Evolutionary conservation across 2,113 vertebrate genomes (phyloP).

Genomic region (Antechinus stuartii): DNA sequence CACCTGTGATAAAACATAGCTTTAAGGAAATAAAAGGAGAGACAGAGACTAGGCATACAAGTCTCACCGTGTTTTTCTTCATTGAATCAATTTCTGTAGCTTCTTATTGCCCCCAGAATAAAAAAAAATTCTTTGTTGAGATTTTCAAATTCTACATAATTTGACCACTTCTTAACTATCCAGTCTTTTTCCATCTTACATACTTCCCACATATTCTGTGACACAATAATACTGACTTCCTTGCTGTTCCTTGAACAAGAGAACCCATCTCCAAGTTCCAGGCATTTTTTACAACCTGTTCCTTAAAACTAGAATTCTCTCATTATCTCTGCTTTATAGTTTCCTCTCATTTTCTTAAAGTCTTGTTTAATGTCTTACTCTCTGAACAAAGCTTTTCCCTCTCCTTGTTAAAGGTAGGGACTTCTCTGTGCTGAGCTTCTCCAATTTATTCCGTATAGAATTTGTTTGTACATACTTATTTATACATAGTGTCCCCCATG

Average conservation of each 20-base stretch:
- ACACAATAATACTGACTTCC: not conserved
- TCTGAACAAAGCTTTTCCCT: not conserved
- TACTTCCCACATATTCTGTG: too few species aligned
- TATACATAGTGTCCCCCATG: not conserved
- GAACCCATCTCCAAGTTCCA: not conserved
- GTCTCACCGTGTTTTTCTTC: not conserved
- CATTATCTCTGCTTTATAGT: not conserved
- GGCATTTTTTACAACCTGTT: not conserved
- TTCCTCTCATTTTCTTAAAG: not conserved
- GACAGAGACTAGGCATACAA: not conserved
- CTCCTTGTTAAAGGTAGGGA: not conserved
- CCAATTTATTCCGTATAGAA: not conserved
- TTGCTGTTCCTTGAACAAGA: not conserved
- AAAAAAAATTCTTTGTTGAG: not conserved
- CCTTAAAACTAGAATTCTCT: too few species aligned
- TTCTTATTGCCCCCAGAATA: not conserved
- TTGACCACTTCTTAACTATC: not conserved
- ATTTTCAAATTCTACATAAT: not conserved
- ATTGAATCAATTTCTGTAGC: not conserved
- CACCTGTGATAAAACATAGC: not conserved
- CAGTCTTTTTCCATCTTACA: not conserved
- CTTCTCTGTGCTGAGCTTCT: not conserved
- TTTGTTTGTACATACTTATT: too few species aligned
- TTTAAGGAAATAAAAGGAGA: not conserved
- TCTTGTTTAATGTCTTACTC: not conserved